phyloP scores from a whole-genome alignment of 1,140 invertebrate species.

The Drosophila rhopaloa region DNA sequence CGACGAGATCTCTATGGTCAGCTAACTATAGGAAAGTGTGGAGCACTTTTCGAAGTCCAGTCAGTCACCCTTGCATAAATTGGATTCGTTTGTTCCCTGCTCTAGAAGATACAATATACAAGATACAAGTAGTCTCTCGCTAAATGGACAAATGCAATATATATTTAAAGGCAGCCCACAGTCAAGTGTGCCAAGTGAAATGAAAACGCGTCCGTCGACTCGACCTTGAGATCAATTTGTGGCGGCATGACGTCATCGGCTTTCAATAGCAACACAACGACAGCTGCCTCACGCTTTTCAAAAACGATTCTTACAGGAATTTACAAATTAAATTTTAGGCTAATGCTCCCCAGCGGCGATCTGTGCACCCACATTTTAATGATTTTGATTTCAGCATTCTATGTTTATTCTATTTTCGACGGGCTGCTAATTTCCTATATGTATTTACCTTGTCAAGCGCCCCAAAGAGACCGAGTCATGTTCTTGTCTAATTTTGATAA shows the following conservation, averaged over 20 bases:
- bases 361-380: constrained; percentile 56
- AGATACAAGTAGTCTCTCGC: constrained; percentile 9
- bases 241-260: constrained; percentile 63
- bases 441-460: constrained; percentile 31
- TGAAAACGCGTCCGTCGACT: constrained; percentile 69
- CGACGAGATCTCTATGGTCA: constrained; percentile 37
- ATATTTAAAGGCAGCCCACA: constrained; percentile 41
- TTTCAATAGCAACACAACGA: constrained; percentile 39
- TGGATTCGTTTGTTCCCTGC: constrained; percentile 13
- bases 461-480: constrained; percentile 61
- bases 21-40: constrained; percentile 13
- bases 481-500: constrained; percentile 69
- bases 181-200: constrained; percentile 78
- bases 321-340: constrained; percentile 44
- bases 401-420: constrained; percentile 46
- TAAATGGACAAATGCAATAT: constrained; percentile 61
- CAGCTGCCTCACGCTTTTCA: constrained; percentile 51
- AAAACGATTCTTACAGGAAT: constrained; percentile 39
- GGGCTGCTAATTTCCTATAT: constrained; percentile 56
- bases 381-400: constrained; percentile 43
- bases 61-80: constrained; percentile 27
- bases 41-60: constrained; percentile 5
- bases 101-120: constrained; percentile 22
- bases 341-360: constrained; percentile 35
- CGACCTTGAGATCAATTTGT: constrained; percentile 79